A percentile compares a stretch with the other conserved stretches of the same genome.
Evolutionary conservation across 1,140 invertebrate species (phyloP).

Genomic region (Ptiloglossa arizonensis): DNA sequence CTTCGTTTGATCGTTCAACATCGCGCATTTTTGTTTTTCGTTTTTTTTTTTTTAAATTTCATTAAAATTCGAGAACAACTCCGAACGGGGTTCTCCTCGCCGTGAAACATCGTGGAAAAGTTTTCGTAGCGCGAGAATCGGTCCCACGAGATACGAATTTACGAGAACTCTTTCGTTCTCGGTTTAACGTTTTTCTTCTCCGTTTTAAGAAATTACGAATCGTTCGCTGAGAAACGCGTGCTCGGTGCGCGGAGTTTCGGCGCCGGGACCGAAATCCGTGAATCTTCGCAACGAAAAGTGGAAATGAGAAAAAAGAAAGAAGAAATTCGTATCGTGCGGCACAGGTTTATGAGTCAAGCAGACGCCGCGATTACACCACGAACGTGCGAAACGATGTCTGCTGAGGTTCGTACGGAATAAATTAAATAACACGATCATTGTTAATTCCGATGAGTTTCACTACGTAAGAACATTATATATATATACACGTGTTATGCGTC

Average conservation of each 20-base stretch:
- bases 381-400: slow-evolving; percentile 14
- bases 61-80: too few relatives aligned
- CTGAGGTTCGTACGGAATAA: slow-evolving; percentile 56
- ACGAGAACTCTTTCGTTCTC: background rate
- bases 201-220: background rate
- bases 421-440: slow-evolving; percentile 64
- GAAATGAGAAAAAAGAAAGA: too few relatives aligned
- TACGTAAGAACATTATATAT: slow-evolving; percentile 75
- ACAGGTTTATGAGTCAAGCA: slow-evolving; percentile 64
- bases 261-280: background rate
- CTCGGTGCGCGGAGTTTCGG: background rate
- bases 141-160: background rate
- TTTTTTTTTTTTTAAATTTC: too few relatives aligned
- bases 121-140: too few relatives aligned
- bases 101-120: too few relatives aligned
- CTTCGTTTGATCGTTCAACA: too few relatives aligned
- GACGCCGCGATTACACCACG: slow-evolving; percentile 43
- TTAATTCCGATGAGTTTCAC: slow-evolving; percentile 65
- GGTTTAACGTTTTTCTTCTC: background rate
- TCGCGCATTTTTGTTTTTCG: too few relatives aligned
- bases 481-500: slow-evolving; percentile 74
- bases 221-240: background rate
- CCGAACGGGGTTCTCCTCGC: too few relatives aligned
- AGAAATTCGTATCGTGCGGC: slow-evolving; percentile 15
- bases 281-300: too few relatives aligned